A percentile compares a stretch with the other conserved stretches of the same genome.
Evolutionary conservation across 1,140 invertebrate genomes (phyloP).

Genomic region (Aphis craccivora): DNA sequence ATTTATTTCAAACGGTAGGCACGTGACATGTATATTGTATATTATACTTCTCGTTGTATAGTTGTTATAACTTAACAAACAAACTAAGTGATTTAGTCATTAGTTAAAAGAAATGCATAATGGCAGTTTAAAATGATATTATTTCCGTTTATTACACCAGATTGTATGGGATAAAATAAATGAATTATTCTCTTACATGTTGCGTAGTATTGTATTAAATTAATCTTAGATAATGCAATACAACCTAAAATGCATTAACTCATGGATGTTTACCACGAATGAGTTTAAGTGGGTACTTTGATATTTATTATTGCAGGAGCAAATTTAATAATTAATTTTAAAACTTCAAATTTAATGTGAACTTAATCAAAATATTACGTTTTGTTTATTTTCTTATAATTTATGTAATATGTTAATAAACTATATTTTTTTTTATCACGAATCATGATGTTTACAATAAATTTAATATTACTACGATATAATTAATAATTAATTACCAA

Average conservation of each 20-base stretch:
- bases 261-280: not conserved
- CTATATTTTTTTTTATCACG: no score
- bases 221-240: not conserved
- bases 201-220: not conserved
- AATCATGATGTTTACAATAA: no score
- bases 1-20: not conserved
- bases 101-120: not conserved
- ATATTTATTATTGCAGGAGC: not conserved
- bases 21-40: not conserved
- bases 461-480: no score
- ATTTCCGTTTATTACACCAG: not conserved
- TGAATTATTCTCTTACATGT: not conserved
- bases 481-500: no score
- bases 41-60: not conserved
- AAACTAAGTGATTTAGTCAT: not conserved
- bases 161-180: not conserved
- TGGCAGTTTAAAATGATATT: not conserved
- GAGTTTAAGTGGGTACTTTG: not conserved
- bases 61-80: not conserved
- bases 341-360: not conserved
- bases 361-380: not conserved
- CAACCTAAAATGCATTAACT: not conserved
- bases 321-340: not conserved
- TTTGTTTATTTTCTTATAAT: no score
- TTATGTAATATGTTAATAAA: no score